Base-by-base conservation (phyloP, 2,113 vertebrate genomes). In the Cebidichthys violaceus region DNA sequence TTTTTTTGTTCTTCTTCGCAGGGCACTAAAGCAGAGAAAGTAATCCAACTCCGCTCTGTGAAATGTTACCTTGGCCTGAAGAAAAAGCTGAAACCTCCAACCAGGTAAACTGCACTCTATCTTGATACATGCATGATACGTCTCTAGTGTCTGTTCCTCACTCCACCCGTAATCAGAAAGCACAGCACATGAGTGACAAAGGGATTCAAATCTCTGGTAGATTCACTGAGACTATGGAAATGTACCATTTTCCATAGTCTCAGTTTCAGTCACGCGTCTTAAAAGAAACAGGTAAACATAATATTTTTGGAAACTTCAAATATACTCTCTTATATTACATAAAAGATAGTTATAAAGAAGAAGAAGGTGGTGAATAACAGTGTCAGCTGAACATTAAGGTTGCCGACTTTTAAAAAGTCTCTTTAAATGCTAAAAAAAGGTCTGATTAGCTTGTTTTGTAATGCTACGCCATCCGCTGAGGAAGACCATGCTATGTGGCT, bases 1-100 rank as follows among this genome's bases (percentile, higher is more conserved):
- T 47, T 22, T 22, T 6, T 57, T 4, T 18, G 14, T 68, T 41
- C 22, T 11, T 47, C 72, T 61, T 69, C 62, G 6, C 93, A 99
- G 98, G 96, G 94, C 77, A 96, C 90, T 79, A 99, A 98, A 93
- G 93, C 96, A 1, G 98, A 99, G 82, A 97, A 96, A 92, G 92
- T 92, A 60, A 88, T 98, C 80, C 91, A 94, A 18, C 90, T 99
- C 70, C 93, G 78, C 86, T 94, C 95, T 41, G 67, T 96, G 84
- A 99, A 96, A 88, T 95, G 97, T 92, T 99, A 98, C 93, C 91
- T 97, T 55, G 98, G 98, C 80, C 94, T 99, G 78, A 97, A 95
- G 91, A 99, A 94, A 90, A 98, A 97, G 92, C 90, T 97, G 90
- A 99, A 98, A 88, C 96, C 97, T 75, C 96, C 97, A 94, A 86